Evolutionary conservation across 2,888 invertebrate genomes (phyloP).

Genomic region (Yponomeuta plumbellus): DNA sequence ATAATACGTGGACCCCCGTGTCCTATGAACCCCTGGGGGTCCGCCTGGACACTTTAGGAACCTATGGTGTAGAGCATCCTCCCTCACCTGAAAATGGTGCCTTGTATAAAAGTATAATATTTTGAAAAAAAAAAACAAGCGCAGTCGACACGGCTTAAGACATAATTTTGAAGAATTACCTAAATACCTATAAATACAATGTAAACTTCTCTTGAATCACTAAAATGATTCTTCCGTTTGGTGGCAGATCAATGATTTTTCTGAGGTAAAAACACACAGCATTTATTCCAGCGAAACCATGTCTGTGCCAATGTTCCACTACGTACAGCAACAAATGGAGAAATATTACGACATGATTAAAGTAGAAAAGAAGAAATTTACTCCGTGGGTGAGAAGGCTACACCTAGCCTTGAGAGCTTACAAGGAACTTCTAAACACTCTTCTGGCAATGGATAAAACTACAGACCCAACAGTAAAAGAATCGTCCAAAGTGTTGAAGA

Average conservation of each 20-base stretch:
- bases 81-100: too few relatives aligned
- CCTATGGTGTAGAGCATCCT: too few relatives aligned
- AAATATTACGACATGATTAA: slow-evolving; percentile 88
- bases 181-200: too few relatives aligned
- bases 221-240: too few relatives aligned
- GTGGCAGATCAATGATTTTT: too few relatives aligned
- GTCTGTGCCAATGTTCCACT: slow-evolving; percentile 93
- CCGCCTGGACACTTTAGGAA: too few relatives aligned
- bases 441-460: slow-evolving; percentile 88
- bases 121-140: too few relatives aligned
- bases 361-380: slow-evolving; percentile 89
- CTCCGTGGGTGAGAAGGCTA: slow-evolving; percentile 88
- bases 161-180: too few relatives aligned
- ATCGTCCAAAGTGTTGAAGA: slow-evolving; percentile 90
- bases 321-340: slow-evolving; percentile 95
- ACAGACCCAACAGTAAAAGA: slow-evolving; percentile 82
- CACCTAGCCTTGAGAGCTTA: slow-evolving; percentile 89
- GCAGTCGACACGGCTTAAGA: too few relatives aligned
- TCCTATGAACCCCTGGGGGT: too few relatives aligned
- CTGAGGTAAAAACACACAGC: not conserved
- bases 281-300: slow-evolving; percentile 87
- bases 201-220: not conserved
- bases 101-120: too few relatives aligned
- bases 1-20: too few relatives aligned
- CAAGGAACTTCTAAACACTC: slow-evolving; percentile 89